Base-by-base conservation (phyloP, 2,888 invertebrate genomes). In the Antitype chi region DNA sequence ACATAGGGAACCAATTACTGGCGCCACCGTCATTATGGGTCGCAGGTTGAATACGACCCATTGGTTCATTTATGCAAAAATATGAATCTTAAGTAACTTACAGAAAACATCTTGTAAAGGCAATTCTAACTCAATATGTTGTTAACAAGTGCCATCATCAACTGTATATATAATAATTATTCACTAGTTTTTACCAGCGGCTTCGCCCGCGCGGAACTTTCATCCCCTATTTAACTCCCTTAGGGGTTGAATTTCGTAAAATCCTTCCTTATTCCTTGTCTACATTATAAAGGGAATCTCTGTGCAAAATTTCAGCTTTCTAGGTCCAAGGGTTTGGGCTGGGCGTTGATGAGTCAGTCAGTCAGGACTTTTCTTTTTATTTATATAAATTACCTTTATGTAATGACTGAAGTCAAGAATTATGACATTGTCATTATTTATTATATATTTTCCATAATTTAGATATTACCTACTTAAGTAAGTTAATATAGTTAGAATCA, bases 131-230 rank as follows among this genome's bases (percentile, higher is more conserved):
- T 25, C 11, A 38, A 20, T 55, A 4, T 32, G 62, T 47, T 38
- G 3, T 38, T 38, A 38, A 4, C 23, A 70, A 32, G 70, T 70
- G 70, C 70, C 66, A 70, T 70, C 49, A 49, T 63, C 25, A 60
- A 43, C 70, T 47, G 43, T 62, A 70, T 28, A 70, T 47, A 47
- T 47, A 1, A 13, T 70, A 11, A 63, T 63, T 43, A n/a, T n/a
- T n/a, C n/a, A n/a, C n/a, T n/a, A n/a, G n/a, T n/a, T n/a, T n/a
- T n/a, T n/a, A n/a, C n/a, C n/a, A n/a, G n/a, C n/a, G n/a, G n/a
- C n/a, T n/a, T n/a, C n/a, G n/a, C n/a, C n/a, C n/a, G n/a, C n/a
- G n/a, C n/a, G n/a, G n/a, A n/a, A n/a, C n/a, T n/a, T n/a, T n/a
- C n/a, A n/a, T n/a, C n/a, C n/a, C n/a, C n/a, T n/a, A n/a, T n/a